Evolutionary conservation across 1,140 invertebrate species (phyloP).

Genomic region (Nixonia krombeini): DNA sequence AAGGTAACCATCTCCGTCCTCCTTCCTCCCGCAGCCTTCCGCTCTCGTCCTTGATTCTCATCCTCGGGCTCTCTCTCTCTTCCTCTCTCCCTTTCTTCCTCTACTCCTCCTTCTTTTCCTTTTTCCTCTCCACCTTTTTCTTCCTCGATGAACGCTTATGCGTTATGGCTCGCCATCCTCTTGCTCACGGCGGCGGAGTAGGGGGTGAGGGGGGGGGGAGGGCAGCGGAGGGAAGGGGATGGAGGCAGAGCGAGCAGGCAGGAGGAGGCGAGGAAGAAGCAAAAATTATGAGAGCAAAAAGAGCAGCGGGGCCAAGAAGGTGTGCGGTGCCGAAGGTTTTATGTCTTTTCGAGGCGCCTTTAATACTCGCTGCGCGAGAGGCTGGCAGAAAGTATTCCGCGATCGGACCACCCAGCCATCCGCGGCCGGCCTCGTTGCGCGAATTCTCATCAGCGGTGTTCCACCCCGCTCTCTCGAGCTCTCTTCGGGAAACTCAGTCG

Average conservation of each 20-base stretch:
- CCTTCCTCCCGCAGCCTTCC: constrained; percentile 14
- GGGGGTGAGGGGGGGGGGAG: too few species aligned
- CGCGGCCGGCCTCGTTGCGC: constrained; percentile 6
- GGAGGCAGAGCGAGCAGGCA: too few species aligned
- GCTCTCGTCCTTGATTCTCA: constrained; percentile 17
- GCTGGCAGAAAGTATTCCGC: constrained; percentile 28
- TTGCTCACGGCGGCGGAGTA: constrained; percentile 32
- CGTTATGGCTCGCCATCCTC: constrained; percentile 49
- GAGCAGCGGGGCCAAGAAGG: constrained; percentile 25
- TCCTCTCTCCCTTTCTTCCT: constrained; percentile 8
- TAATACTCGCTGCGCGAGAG: constrained; percentile 34
- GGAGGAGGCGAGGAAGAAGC: constrained; percentile 41
- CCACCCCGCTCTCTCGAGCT: not conserved
- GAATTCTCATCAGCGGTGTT: constrained; percentile 12
- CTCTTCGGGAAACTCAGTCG: too few species aligned
- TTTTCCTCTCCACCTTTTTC: constrained; percentile 17
- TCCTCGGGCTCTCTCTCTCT: too few species aligned
- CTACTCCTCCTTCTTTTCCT: constrained; percentile 8
- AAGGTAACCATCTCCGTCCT: constrained; percentile 54
- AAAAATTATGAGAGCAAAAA: constrained; percentile 51
- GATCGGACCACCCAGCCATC: constrained; percentile 42
- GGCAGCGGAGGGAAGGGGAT: constrained; percentile 11
- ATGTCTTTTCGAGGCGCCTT: constrained; percentile 55
- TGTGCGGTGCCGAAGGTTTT: constrained; percentile 49
- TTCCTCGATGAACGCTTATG: constrained; percentile 31